Percentiles rank a stretch among this genome's conserved stretches.
These are phyloP conservation scores for Cabera pusaria DNA, from an alignment of 2,888 invertebrate species.

Conservation along the genomic window DNA sequence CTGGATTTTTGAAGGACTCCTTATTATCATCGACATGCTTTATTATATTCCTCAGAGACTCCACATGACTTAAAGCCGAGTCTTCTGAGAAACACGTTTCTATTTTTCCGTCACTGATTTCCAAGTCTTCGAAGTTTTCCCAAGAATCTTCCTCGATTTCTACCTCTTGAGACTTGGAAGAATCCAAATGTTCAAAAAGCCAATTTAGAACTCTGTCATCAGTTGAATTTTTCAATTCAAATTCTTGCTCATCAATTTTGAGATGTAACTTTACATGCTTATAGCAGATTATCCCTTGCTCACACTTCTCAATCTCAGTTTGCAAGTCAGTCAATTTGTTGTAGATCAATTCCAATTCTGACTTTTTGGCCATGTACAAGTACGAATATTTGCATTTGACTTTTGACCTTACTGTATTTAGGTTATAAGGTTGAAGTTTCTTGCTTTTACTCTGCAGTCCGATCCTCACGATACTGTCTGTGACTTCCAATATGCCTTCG, in stretches of 20 bases:
- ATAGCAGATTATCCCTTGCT: conserved; percentile 59
- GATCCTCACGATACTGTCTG: conserved; percentile 85
- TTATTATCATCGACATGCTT: conserved; percentile 58
- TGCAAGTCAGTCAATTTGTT: conserved; percentile 64
- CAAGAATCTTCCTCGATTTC: conserved; percentile 28
- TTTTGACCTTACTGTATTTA: conserved; percentile 61
- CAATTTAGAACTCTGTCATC: conserved; percentile 63
- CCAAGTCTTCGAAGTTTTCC: conserved; percentile 51
- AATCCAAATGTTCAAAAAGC: conserved; percentile 57
- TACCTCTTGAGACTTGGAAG: conserved; percentile 20
- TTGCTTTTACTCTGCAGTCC: conserved; percentile 87
- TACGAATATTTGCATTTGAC: conserved; percentile 64
- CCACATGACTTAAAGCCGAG: conserved; percentile 59
- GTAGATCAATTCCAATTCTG: conserved; percentile 56
- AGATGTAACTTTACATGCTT: conserved; percentile 53
- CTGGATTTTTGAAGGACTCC: conserved; percentile 45
- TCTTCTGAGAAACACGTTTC: conserved; percentile 67
- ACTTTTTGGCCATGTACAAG: conserved; percentile 55
- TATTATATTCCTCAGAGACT: conserved; percentile 59
- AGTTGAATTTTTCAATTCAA: conserved; percentile 46
- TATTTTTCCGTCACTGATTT: conserved; percentile 43
- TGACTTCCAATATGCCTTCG: conserved; percentile 85
- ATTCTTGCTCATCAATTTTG: conserved; percentile 42
- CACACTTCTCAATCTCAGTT: conserved; percentile 66
- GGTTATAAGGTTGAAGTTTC: conserved; percentile 76